Conservation (phyloP, 1,140 invertebrate species). For the Platyura marginata region DNA sequence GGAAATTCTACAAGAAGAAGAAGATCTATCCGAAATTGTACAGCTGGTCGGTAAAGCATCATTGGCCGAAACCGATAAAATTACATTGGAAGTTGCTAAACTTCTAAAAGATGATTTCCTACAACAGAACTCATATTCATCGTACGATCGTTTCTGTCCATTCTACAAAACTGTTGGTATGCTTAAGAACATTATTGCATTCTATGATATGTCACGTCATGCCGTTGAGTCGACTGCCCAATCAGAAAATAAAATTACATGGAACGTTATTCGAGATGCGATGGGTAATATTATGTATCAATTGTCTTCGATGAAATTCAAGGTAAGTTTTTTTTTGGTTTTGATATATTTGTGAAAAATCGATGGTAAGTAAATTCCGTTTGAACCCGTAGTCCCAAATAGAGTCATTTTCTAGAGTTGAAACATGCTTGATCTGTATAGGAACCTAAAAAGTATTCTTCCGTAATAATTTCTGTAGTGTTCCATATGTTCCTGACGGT, state of each 20-base stretch:
- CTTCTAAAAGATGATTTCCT: slow-evolving; percentile 98
- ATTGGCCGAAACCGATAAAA: slow-evolving; percentile 96
- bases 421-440: too few relatives aligned
- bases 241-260: slow-evolving; percentile 98
- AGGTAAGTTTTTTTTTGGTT: slow-evolving; percentile 59
- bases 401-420: too few relatives aligned
- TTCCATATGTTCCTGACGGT: slow-evolving; percentile 5
- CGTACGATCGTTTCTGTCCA: slow-evolving; percentile 97
- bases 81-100: slow-evolving; percentile 97
- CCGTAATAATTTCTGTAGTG: slow-evolving; percentile 3
- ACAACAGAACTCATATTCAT: slow-evolving; percentile 94
- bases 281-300: slow-evolving; percentile 95
- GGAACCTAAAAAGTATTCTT: slow-evolving; percentile 2
- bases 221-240: slow-evolving; percentile 95
- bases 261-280: slow-evolving; percentile 90
- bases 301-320: slow-evolving; percentile 99
- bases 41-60: slow-evolving; percentile 98
- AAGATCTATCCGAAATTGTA: slow-evolving; percentile 99
- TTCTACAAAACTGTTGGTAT: slow-evolving; percentile 99
- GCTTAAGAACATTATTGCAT: slow-evolving; percentile 95
- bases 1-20: slow-evolving; percentile 97
- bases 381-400: too few relatives aligned
- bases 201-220: slow-evolving; percentile 96
- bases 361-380: too few relatives aligned
- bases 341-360: too few relatives aligned